Evolutionary conservation across 2,797 vertebrate species (phyloP).

Genomic region (Liasis olivaceus): DNA sequence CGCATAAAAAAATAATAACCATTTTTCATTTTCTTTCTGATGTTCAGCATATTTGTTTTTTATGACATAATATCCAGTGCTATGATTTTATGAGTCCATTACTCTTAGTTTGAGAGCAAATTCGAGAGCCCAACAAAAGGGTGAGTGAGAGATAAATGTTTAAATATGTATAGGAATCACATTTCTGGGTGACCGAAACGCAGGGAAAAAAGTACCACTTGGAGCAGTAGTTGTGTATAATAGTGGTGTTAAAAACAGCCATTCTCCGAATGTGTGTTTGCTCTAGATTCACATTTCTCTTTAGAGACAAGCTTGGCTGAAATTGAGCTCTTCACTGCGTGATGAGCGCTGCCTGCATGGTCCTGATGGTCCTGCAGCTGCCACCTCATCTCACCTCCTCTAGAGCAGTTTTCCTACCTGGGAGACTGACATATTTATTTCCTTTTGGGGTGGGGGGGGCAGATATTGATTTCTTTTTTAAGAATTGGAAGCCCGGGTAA

Average conservation of each 20-base stretch:
- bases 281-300: not conserved
- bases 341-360: fast-evolving
- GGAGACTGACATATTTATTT: not conserved
- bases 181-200: not conserved
- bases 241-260: no score
- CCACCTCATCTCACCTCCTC: not conserved
- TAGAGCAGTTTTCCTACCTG: not conserved
- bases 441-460: not conserved
- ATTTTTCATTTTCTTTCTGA: not conserved
- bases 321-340: not conserved
- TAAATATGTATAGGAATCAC: not conserved
- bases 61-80: not conserved
- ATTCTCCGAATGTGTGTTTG: not conserved
- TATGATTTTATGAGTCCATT: not conserved
- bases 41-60: not conserved
- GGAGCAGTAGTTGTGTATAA: not conserved
- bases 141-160: not conserved
- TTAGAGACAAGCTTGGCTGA: not conserved
- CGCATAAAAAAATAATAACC: not conserved
- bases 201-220: not conserved
- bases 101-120: not conserved
- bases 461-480: not conserved
- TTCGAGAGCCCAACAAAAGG: not conserved
- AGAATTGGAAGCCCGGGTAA: not conserved
- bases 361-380: not conserved